A percentile compares a stretch with the other conserved stretches of the same genome.
These are phyloP conservation scores for Lasioglossum albipes DNA, from an alignment of 1,140 invertebrate species.

Conservation along the genomic window DNA sequence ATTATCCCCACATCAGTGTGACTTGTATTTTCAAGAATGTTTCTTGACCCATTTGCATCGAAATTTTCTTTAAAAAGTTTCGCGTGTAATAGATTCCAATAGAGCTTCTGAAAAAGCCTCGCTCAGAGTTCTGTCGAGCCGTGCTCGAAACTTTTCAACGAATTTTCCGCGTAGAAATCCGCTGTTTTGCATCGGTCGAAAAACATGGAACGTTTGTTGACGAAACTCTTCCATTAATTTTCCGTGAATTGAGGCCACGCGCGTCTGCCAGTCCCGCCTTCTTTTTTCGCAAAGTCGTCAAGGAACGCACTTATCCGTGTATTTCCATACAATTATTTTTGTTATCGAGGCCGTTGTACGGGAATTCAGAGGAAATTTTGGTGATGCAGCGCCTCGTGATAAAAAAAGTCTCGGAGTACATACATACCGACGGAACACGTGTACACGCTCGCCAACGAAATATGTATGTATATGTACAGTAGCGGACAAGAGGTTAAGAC, in stretches of 20 bases:
- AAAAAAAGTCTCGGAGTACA: constrained; percentile 20
- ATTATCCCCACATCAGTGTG: too few species aligned
- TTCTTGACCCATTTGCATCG: too few species aligned
- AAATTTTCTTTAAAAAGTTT: too few species aligned
- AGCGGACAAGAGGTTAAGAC: too few species aligned
- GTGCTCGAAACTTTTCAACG: not conserved
- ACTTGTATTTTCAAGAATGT: too few species aligned
- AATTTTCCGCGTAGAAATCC: not conserved
- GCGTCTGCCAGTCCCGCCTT: constrained; percentile 45
- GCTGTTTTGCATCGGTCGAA: not conserved
- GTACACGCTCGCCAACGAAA: not conserved
- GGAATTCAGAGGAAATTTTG: constrained; percentile 31
- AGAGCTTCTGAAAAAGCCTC: too few species aligned
- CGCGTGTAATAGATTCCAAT: too few species aligned
- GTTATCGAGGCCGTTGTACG: constrained; percentile 56
- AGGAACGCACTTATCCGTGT: constrained; percentile 3
- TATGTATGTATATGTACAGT: too few species aligned
- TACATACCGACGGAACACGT: not conserved
- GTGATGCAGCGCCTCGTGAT: constrained; percentile 20
- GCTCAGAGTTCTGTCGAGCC: too few species aligned
- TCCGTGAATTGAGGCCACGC: constrained; percentile 44
- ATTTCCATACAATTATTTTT: constrained; percentile 62
- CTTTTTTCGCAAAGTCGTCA: constrained; percentile 31
- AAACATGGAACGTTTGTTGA: not conserved
- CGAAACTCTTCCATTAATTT: constrained; percentile 37